Conservation (phyloP, 1,140 invertebrate species). For the Euwallacea fornicatus region DNA sequence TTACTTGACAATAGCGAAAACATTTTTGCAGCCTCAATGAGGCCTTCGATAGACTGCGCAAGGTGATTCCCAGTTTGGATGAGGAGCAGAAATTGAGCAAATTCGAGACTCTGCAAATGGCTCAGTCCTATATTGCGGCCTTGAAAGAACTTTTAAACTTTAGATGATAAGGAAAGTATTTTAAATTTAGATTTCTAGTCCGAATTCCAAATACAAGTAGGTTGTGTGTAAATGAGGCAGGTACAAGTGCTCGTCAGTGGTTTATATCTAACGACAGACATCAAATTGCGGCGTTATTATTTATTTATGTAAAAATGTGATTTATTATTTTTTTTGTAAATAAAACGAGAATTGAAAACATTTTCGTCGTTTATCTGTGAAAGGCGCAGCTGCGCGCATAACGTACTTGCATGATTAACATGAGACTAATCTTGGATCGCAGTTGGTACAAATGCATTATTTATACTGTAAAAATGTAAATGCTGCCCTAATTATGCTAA, state of each 20-base stretch:
- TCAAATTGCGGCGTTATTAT: background rate
- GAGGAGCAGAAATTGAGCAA: constrained; percentile 82
- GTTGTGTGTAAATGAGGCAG: background rate
- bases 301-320: constrained; percentile 7
- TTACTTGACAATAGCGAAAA: background rate
- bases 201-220: constrained; percentile 15
- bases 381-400: background rate
- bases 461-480: background rate
- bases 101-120: constrained; percentile 87
- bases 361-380: background rate
- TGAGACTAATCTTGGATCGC: background rate
- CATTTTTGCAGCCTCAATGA: constrained; percentile 66
- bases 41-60: constrained; percentile 74
- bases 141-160: constrained; percentile 64
- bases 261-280: background rate
- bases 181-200: constrained; percentile 15
- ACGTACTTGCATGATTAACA: too few relatives aligned
- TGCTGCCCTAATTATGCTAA: constrained; percentile 1
- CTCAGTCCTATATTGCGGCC: constrained; percentile 80
- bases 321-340: constrained; percentile 17
- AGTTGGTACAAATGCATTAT: background rate
- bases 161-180: background rate
- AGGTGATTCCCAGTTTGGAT: constrained; percentile 77
- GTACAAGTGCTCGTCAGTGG: background rate
- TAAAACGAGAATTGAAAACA: constrained; percentile 7